Conservation (phyloP, 2,113 vertebrate genomes). For the Epinephelus moara region DNA sequence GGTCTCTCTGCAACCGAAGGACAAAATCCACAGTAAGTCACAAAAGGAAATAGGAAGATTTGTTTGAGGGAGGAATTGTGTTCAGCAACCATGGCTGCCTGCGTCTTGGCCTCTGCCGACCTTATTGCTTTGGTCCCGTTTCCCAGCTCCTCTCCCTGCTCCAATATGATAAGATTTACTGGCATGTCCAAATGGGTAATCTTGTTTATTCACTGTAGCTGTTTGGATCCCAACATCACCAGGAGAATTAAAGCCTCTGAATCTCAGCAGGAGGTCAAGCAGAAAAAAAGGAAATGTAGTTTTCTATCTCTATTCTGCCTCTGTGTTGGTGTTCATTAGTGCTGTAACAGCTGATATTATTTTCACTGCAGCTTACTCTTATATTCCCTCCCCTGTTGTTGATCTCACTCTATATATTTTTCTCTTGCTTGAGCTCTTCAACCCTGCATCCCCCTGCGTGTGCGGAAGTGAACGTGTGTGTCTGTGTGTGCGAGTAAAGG, state of each 20-base stretch:
- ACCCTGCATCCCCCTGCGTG: background rate
- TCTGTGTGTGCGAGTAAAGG: background rate
- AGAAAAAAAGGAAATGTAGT: slow-evolving; percentile 61
- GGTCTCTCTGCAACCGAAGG: slow-evolving; percentile 22
- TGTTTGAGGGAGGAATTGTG: slow-evolving; percentile 64
- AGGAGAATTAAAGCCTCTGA: slow-evolving; percentile 78
- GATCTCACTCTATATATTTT: slow-evolving; percentile 35
- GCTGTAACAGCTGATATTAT: slow-evolving; percentile 58
- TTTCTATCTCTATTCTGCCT: slow-evolving; percentile 60
- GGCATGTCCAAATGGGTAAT: slow-evolving; percentile 82
- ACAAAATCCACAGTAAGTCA: slow-evolving; percentile 45
- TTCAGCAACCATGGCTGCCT: slow-evolving; percentile 57
- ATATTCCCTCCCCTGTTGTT: slow-evolving; percentile 38
- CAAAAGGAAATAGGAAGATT: slow-evolving; percentile 50
- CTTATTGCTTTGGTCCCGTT: slow-evolving; percentile 73
- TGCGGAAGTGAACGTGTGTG: background rate
- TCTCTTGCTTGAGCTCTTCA: slow-evolving; percentile 30
- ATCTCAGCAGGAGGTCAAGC: slow-evolving; percentile 76
- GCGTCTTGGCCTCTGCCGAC: slow-evolving; percentile 69
- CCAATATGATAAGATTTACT: slow-evolving; percentile 85
- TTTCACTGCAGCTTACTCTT: slow-evolving; percentile 40
- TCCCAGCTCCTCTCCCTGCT: slow-evolving; percentile 72
- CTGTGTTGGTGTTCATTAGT: slow-evolving; percentile 69
- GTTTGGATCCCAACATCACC: slow-evolving; percentile 80
- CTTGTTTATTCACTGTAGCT: slow-evolving; percentile 85